Evolutionary conservation across 2,797 vertebrate genomes (phyloP), one percentile per base, ranked within the genome.

Genomic region (Phataginus tetradactyla): DNA sequence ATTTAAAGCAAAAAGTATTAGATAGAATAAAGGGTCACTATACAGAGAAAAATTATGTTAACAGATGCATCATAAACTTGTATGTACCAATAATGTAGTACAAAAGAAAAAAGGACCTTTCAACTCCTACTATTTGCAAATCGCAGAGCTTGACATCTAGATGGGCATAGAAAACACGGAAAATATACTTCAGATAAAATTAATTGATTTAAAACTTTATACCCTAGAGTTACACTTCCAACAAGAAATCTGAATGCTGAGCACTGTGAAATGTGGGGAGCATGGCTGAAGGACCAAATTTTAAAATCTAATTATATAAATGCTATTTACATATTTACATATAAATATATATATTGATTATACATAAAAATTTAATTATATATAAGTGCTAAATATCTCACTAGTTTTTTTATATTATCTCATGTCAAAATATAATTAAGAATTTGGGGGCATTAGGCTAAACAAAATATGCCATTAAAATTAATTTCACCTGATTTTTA

Each of bases 1-100:
- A 96, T 9, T 69, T 79, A 87, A 93, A 96, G 80, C 68, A 34
- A 85, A 87, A 86, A 68, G n/a, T 6, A 39, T 63, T 32, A 39
- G 3, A 29, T n/a, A 79, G n/a, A 77, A 81, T 11, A 68, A 74
- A 51, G 81, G 59, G 55, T n/a, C 68, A 68, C 29, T 53, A n/a
- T 45, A 68, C 64, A 64, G 63, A 91, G 66, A 49, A 42, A 57
- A 87, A 39, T 80, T 45, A 59, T 1, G 5, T 42, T 42, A 55
- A 85, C 15, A 42, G 15, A 87, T 15, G 39, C 25, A 74, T 53
- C 59, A 89, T 59, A 88, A 72, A 85, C 18, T 69, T 81, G 37
- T 25, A 71, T 2, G 59, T 49, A 87, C 66, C 85, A 55, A 4
- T 71, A 20, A 86, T 5, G 8, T 51, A 59, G 53, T 8, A 71